Evolutionary conservation across 2,888 invertebrate genomes (phyloP).

Genomic region (Oscheius onirici): DNA sequence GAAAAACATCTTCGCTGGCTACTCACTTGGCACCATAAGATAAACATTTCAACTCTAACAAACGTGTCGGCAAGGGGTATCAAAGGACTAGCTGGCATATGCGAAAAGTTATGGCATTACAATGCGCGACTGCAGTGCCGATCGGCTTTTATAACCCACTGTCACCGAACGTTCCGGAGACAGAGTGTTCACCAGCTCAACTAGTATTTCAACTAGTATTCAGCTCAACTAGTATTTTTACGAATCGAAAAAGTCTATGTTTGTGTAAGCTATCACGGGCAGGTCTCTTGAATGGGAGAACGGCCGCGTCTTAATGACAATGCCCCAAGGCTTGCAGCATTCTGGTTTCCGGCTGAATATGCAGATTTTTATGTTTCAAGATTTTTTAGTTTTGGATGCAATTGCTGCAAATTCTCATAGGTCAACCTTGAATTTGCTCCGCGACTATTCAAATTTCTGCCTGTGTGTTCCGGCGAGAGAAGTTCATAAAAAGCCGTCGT

Average conservation of each 20-base stretch:
- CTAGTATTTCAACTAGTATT: not conserved
- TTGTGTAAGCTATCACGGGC: slow-evolving; percentile 16
- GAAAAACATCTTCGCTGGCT: too few relatives aligned
- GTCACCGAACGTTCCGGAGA: slow-evolving; percentile 1
- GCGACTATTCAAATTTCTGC: not conserved
- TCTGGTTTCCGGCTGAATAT: not conserved
- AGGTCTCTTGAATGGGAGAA: slow-evolving; percentile 7
- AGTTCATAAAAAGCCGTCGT: slow-evolving; percentile 4
- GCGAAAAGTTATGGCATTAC: slow-evolving; percentile 30
- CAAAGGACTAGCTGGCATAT: slow-evolving; percentile 27
- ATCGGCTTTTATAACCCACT: slow-evolving; percentile 24
- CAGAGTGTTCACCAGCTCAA: not conserved
- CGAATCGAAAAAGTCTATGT: not conserved
- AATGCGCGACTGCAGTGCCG: slow-evolving; percentile 13
- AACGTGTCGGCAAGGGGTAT: slow-evolving; percentile 18
- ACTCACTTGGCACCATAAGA: not conserved
- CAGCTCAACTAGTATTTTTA: not conserved
- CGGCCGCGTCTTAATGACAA: slow-evolving; percentile 14
- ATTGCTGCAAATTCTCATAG: not conserved
- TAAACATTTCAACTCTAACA: not conserved
- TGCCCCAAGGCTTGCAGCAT: not conserved
- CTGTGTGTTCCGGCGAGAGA: not conserved
- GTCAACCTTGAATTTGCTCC: not conserved
- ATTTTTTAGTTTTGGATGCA: not conserved
- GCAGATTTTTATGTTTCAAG: not conserved